These are phyloP conservation scores for Cecropterus lyciades DNA, from an alignment of 1,140 invertebrate genomes.

Conservation along the genomic window DNA sequence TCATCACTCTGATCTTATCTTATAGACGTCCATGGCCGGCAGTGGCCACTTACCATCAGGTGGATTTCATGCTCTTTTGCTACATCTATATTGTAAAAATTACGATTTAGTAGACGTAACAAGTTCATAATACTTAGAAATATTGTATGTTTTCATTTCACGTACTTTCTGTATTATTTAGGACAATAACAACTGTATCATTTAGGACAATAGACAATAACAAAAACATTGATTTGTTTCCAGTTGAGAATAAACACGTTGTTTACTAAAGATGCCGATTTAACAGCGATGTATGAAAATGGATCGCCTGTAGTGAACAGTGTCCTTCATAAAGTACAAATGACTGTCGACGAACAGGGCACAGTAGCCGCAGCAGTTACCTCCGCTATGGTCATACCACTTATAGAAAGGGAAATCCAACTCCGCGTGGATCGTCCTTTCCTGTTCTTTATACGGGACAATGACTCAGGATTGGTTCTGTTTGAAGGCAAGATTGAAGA, in stretches of 20 bases:
- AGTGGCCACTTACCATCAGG: too few species aligned
- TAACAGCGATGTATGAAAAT: slow-evolving; percentile 85
- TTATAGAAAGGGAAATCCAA: slow-evolving; percentile 80
- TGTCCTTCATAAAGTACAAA: slow-evolving; percentile 88
- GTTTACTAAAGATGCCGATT: slow-evolving; percentile 86
- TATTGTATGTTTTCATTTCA: too few species aligned
- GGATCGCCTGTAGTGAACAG: slow-evolving; percentile 83
- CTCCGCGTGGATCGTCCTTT: slow-evolving; percentile 88
- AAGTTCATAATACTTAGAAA: too few species aligned
- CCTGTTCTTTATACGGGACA: slow-evolving; percentile 89
- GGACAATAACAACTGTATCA: too few species aligned
- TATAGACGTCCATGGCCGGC: too few species aligned
- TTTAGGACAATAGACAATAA: too few species aligned
- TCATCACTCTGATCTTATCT: too few species aligned
- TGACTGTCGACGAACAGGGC: slow-evolving; percentile 90
- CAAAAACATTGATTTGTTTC: slow-evolving; percentile 31
- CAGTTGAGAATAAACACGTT: slow-evolving; percentile 87
- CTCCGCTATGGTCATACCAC: slow-evolving; percentile 85
- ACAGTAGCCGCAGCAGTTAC: slow-evolving; percentile 89
- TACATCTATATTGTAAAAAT: too few species aligned
- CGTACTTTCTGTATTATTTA: too few species aligned
- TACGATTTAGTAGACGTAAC: too few species aligned
- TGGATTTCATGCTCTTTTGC: too few species aligned
- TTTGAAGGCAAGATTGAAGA: slow-evolving; percentile 88
- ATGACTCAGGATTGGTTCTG: slow-evolving; percentile 84